A percentile compares a stretch with the other conserved stretches of the same genome.
Conservation (phyloP, 2,888 invertebrate species). For the Steinernema carpocapsae region DNA sequence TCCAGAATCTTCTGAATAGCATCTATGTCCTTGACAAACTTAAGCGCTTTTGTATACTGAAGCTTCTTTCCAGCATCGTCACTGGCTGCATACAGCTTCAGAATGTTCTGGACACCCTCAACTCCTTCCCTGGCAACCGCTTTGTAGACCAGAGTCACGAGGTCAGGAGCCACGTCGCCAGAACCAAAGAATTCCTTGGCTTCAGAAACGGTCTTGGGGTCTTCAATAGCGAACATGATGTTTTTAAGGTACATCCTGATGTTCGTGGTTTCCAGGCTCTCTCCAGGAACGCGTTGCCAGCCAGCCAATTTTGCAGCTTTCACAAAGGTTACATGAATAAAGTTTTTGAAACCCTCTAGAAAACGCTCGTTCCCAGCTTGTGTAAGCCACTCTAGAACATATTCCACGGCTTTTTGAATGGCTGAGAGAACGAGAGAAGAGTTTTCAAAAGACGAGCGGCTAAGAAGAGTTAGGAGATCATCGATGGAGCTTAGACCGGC, state of each 20-base stretch:
- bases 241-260: neutral
- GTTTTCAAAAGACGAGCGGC: neutral
- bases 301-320: neutral
- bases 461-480: neutral
- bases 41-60: neutral
- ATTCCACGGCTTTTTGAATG: neutral
- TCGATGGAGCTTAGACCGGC: neutral
- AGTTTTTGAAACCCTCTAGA: neutral
- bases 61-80: neutral
- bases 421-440: constrained; percentile 1
- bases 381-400: neutral
- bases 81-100: neutral
- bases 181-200: neutral
- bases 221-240: neutral
- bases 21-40: neutral
- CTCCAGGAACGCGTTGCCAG: neutral
- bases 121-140: neutral
- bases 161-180: neutral
- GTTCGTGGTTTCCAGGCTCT: neutral
- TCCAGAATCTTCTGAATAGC: neutral
- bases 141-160: neutral
- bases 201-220: neutral
- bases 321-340: neutral
- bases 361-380: neutral
- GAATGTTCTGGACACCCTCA: neutral